Evolutionary conservation across 2,797 vertebrate species (phyloP).

Genomic region (Gallinago stenura): DNA sequence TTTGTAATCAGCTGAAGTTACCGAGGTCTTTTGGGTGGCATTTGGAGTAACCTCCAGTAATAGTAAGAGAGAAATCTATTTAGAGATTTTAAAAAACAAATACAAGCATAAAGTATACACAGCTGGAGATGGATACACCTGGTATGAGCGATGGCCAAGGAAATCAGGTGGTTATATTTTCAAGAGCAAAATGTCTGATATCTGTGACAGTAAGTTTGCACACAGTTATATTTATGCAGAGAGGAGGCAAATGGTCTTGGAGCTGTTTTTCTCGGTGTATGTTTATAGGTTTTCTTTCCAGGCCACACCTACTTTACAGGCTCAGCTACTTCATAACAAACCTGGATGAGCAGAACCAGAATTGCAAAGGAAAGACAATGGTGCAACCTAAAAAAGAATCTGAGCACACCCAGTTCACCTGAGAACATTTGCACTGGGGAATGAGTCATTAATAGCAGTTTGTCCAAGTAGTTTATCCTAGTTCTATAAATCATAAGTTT

Average conservation of each 20-base stretch:
- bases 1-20: background rate
- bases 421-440: background rate
- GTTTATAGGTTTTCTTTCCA: slow-evolving; percentile 1
- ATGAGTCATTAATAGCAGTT: slow-evolving; percentile 27
- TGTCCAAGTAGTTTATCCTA: slow-evolving; percentile 24
- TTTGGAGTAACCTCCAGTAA: background rate
- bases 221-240: background rate
- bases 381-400: slow-evolving; percentile 29
- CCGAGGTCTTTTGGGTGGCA: background rate
- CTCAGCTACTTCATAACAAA: slow-evolving; percentile 2
- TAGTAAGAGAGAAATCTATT: background rate
- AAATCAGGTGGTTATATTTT: background rate
- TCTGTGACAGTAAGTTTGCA: background rate
- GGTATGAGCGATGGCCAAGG: background rate
- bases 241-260: background rate
- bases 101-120: background rate
- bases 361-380: slow-evolving; percentile 38
- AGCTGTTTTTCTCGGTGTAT: background rate
- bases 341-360: slow-evolving; percentile 33
- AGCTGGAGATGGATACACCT: background rate
- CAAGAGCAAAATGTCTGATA: background rate
- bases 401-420: slow-evolving; percentile 58
- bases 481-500: background rate
- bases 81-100: background rate
- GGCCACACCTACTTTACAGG: slow-evolving; percentile 19